phyloP scores from a whole-genome alignment of 2,113 vertebrate species.

The human (Homo sapiens) region DNA sequence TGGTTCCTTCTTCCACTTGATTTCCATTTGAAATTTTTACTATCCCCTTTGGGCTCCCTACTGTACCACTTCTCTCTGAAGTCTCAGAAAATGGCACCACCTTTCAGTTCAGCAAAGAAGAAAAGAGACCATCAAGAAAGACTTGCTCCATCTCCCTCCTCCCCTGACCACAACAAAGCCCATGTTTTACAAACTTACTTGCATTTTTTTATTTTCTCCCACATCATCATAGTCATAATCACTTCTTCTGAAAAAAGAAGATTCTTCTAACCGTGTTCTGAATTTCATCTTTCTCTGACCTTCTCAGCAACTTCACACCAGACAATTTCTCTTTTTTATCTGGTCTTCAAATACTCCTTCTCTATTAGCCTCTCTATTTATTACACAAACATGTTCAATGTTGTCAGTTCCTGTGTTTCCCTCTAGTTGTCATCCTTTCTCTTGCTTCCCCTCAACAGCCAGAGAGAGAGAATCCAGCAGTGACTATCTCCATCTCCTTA shows the following conservation, averaged over 20 bases:
- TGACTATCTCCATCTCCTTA: too few species aligned
- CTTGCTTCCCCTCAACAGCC: not conserved
- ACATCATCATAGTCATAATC: not conserved
- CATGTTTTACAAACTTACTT: not conserved
- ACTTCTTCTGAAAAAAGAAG: not conserved
- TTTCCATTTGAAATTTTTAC: not conserved
- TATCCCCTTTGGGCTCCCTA: not conserved
- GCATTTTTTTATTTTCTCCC: not conserved
- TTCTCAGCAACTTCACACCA: not conserved
- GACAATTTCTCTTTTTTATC: not conserved
- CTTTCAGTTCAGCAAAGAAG: not conserved
- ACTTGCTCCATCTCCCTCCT: accelerated
- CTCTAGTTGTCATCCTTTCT: not conserved
- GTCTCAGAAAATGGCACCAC: not conserved
- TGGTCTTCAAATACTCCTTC: not conserved
- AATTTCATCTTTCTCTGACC: not conserved
- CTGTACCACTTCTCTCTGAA: not conserved
- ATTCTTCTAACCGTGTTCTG: not conserved
- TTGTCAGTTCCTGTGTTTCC: too few species aligned
- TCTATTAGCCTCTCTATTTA: not conserved
- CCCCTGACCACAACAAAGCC: not conserved
- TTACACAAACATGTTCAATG: not conserved
- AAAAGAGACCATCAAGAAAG: not conserved
- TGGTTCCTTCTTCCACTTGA: not conserved
- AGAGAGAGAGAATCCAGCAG: not conserved